Evolutionary conservation across 2,797 vertebrate species (phyloP).

Genomic region (Astyanax mexicanus): DNA sequence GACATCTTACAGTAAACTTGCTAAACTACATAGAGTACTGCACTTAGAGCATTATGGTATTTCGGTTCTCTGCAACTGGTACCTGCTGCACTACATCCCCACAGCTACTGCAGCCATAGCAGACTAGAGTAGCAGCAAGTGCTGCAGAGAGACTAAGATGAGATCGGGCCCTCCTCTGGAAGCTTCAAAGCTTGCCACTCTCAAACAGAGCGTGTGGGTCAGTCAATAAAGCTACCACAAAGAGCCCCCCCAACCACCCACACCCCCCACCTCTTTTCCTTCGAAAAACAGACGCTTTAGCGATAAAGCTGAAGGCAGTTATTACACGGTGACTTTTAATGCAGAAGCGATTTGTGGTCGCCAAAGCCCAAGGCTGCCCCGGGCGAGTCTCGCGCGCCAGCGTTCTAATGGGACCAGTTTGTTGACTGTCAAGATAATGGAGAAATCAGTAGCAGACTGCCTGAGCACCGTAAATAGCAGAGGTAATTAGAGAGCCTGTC

Average conservation of each 20-base stretch:
- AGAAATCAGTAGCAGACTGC: conserved; percentile 88
- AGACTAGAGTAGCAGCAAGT: background rate
- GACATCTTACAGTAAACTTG: no score
- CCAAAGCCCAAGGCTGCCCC: conserved; percentile 81
- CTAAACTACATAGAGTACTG: no score
- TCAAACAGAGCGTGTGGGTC: conserved; percentile 46
- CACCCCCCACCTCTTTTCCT: conserved; percentile 52
- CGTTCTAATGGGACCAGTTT: conserved; percentile 88
- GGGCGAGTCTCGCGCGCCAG: conserved; percentile 79
- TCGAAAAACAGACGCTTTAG: conserved; percentile 82
- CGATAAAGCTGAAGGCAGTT: conserved; percentile 82
- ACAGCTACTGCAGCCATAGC: background rate
- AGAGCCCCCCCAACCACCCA: conserved; percentile 59
- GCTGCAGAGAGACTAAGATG: conserved; percentile 1
- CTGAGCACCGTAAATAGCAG: conserved; percentile 83
- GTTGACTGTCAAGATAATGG: conserved; percentile 92
- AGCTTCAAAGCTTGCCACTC: conserved; percentile 48
- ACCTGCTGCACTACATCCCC: background rate
- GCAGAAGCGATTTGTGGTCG: conserved; percentile 84
- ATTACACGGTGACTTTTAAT: conserved; percentile 88
- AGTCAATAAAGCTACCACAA: conserved; percentile 75
- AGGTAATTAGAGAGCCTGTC: conserved; percentile 92
- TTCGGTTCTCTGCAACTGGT: no score
- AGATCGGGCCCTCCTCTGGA: conserved; percentile 42
- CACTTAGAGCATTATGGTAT: no score